Evolutionary conservation across 1,140 invertebrate species (phyloP), one percentile per base, ranked within the genome.

Genomic region (Drosophila mayri): DNA sequence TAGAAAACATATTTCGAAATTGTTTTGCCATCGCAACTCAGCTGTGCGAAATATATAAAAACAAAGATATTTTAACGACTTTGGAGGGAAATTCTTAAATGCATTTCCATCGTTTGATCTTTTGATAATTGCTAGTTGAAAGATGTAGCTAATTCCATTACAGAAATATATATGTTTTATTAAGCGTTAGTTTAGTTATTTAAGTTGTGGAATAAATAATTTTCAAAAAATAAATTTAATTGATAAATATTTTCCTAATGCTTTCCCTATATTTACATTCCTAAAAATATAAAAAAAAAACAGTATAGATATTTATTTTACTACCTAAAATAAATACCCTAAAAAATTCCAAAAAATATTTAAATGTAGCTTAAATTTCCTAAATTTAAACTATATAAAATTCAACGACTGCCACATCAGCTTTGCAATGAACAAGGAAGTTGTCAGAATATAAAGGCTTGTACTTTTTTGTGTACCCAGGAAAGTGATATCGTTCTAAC

Each of bases 1-100:
- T 90, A 90, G 87, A 90, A 91, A 90, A 91, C 75, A 83, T 87
- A 79, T 86, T 76, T 85, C 66, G 66, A 78, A 79, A 74, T 80
- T 76, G 70, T 85, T 68, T 64, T 37, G 43, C 54, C 79, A 25
- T 55, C 28, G 8, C 28, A 30, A 30, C 28, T 30, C 68, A 71
- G 68, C 67, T 71, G 67, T 50, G 65, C 63, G 4, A 61, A 28
- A 37, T 37, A 54, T 37, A 16, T 22, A 38, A 30, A n/a, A 28
- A 44, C 8, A 38, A 5, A 54, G 20, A 38, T n/a, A 54, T 38
- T 54, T 54, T 38, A 16, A n/a, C 4, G 35, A 37, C 9, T 22
- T 22, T 38, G 35, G 0, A 22, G 38, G 7, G 4, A n/a, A 16
- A 38, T 37, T 6, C 9, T 38, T 54, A 2, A 38, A 22, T 22